These are phyloP conservation scores for Callimorpha dominula DNA, from an alignment of 2,888 invertebrate genomes.

Conservation along the genomic window DNA sequence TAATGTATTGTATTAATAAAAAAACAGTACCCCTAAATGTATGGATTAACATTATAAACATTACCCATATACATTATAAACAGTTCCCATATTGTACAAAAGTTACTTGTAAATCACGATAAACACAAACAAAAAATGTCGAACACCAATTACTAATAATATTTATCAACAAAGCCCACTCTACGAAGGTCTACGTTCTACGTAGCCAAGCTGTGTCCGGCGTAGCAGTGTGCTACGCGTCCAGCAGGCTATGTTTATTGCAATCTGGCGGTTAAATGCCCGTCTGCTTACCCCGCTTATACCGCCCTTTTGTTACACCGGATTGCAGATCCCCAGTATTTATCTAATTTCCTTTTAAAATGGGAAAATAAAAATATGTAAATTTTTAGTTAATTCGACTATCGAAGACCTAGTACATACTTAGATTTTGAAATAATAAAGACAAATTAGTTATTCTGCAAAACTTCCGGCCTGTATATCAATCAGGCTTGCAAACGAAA, in stretches of 20 bases:
- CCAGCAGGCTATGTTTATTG: conserved; percentile 83
- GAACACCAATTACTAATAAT: neutral
- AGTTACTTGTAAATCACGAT: neutral
- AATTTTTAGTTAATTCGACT: neutral
- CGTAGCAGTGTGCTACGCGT: conserved; percentile 74
- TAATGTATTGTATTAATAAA: too few relatives aligned
- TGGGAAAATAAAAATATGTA: conserved; percentile 3
- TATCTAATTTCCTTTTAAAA: conserved; percentile 53
- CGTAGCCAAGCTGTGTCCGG: conserved; percentile 79
- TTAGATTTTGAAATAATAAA: neutral
- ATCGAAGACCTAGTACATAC: neutral
- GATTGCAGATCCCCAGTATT: conserved; percentile 61
- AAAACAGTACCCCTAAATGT: too few relatives aligned
- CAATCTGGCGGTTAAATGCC: conserved; percentile 84
- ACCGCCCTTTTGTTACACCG: conserved; percentile 72
- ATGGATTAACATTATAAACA: too few relatives aligned
- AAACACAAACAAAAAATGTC: neutral
- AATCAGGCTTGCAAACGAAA: too few relatives aligned
- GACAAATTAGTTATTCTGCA: too few relatives aligned
- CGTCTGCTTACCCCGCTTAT: conserved; percentile 78
- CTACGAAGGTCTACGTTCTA: conserved; percentile 58
- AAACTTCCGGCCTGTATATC: too few relatives aligned
- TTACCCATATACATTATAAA: too few relatives aligned
- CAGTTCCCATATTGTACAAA: too few relatives aligned
- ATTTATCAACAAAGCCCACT: conserved; percentile 42